Evolutionary conservation across 2,888 invertebrate genomes (phyloP).

Genomic region (Merodon equestris): DNA sequence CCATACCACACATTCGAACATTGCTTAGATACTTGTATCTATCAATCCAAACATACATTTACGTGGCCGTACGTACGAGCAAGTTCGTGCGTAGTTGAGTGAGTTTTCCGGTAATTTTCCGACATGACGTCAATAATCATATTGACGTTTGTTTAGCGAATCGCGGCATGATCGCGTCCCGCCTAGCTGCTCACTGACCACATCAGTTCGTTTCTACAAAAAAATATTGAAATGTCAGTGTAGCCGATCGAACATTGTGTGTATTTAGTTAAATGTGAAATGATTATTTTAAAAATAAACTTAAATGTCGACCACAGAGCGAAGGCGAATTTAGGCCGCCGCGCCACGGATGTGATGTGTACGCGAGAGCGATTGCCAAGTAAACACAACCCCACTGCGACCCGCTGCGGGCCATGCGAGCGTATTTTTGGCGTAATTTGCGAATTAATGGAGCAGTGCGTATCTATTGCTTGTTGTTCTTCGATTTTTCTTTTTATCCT

Average conservation of each 20-base stretch:
- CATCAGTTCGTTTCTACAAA: neutral
- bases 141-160: slow-evolving; percentile 20
- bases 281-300: slow-evolving; percentile 68
- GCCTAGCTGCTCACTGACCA: slow-evolving; percentile 11
- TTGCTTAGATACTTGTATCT: too few relatives aligned
- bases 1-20: too few relatives aligned
- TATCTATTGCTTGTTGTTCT: slow-evolving; percentile 21
- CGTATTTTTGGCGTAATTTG: slow-evolving; percentile 52
- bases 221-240: slow-evolving; percentile 52
- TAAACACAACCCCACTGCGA: slow-evolving; percentile 13
- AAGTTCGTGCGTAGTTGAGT: slow-evolving; percentile 42
- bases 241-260: slow-evolving; percentile 47
- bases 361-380: slow-evolving; percentile 39
- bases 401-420: slow-evolving; percentile 5
- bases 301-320: slow-evolving; percentile 64
- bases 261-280: slow-evolving; percentile 57
- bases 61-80: slow-evolving; percentile 7
- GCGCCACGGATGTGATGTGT: slow-evolving; percentile 3
- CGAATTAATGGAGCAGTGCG: slow-evolving; percentile 48
- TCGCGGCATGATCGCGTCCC: slow-evolving; percentile 10
- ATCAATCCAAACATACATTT: neutral
- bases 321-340: slow-evolving; percentile 60
- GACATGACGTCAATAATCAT: slow-evolving; percentile 61
- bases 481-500: slow-evolving; percentile 5
- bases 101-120: slow-evolving; percentile 59